Percentiles rank a stretch among this genome's conserved stretches.
phyloP scores from a whole-genome alignment of 2,888 invertebrate species.

The Schrankia costaestrigalis region DNA sequence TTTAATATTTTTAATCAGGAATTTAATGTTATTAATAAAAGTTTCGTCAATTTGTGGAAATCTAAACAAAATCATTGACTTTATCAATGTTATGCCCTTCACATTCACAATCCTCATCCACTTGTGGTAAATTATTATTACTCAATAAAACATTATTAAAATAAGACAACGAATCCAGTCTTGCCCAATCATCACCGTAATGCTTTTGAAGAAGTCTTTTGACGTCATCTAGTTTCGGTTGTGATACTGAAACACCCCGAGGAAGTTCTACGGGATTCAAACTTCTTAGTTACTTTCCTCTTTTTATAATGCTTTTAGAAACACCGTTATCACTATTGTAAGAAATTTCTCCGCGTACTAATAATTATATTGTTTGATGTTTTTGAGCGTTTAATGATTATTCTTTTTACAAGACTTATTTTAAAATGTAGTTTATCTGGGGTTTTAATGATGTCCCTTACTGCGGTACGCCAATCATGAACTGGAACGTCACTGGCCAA shows the following conservation, averaged over 20 bases:
- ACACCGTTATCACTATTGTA: slow-evolving; percentile 10
- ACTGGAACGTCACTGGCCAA: slow-evolving; percentile 17
- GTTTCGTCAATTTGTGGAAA: no score
- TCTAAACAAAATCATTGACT: not conserved
- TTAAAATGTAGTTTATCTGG: slow-evolving; percentile 23
- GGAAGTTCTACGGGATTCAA: slow-evolving; percentile 11
- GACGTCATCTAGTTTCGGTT: slow-evolving; percentile 15
- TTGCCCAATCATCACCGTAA: slow-evolving; percentile 13
- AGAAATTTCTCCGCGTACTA: slow-evolving; percentile 12
- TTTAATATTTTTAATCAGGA: no score
- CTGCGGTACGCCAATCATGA: slow-evolving; percentile 19
- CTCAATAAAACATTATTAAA: not conserved
- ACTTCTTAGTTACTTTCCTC: slow-evolving; percentile 13
- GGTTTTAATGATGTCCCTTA: slow-evolving; percentile 19
- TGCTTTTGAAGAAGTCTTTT: slow-evolving; percentile 17
- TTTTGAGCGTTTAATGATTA: slow-evolving; percentile 15
- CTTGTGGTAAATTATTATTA: not conserved
- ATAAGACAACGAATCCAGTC: not conserved
- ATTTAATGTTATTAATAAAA: no score
- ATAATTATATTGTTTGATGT: slow-evolving; percentile 11
- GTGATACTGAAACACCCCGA: slow-evolving; percentile 12
- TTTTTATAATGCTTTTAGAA: slow-evolving; percentile 14
- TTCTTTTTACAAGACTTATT: slow-evolving; percentile 21
- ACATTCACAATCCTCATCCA: not conserved
- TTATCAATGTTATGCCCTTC: not conserved